Conservation (phyloP, 2,797 vertebrate species). For the Notamacropus eugenii region DNA sequence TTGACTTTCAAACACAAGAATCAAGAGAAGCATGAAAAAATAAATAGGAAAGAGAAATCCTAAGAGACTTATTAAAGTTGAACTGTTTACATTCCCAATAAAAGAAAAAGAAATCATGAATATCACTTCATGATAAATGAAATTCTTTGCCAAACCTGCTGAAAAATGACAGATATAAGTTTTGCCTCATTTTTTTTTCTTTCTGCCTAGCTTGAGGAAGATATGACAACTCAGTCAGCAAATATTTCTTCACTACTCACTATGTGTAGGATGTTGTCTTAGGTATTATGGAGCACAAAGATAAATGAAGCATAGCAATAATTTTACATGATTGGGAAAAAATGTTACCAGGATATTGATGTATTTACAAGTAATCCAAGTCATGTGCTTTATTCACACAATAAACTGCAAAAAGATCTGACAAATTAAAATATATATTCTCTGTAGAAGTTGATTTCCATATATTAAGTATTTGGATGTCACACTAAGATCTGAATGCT, state of each 20-base stretch:
- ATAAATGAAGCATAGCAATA: neutral
- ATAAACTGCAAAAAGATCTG: neutral
- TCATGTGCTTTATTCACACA: neutral
- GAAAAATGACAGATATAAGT: conserved; percentile 27
- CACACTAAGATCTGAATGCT: neutral
- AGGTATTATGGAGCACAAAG: neutral
- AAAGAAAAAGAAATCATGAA: neutral
- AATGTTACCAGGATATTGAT: neutral
- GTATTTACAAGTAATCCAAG: conserved; percentile 14
- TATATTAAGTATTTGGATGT: neutral
- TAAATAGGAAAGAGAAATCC: too few relatives aligned
- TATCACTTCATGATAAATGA: neutral
- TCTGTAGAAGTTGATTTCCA: neutral
- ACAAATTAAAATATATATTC: neutral
- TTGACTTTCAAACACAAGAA: too few relatives aligned
- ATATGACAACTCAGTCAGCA: conserved; percentile 17
- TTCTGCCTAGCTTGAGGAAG: neutral
- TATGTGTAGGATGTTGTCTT: neutral
- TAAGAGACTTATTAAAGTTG: too few relatives aligned
- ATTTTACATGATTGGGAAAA: neutral
- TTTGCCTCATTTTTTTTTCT: neutral
- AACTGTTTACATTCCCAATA: too few relatives aligned
- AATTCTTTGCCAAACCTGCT: neutral
- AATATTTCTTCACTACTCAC: neutral
- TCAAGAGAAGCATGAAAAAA: too few relatives aligned